Evolutionary conservation across 2,113 vertebrate species (phyloP), one percentile per base, ranked within the genome.

Genomic region (Lophotis ruficrista): DNA sequence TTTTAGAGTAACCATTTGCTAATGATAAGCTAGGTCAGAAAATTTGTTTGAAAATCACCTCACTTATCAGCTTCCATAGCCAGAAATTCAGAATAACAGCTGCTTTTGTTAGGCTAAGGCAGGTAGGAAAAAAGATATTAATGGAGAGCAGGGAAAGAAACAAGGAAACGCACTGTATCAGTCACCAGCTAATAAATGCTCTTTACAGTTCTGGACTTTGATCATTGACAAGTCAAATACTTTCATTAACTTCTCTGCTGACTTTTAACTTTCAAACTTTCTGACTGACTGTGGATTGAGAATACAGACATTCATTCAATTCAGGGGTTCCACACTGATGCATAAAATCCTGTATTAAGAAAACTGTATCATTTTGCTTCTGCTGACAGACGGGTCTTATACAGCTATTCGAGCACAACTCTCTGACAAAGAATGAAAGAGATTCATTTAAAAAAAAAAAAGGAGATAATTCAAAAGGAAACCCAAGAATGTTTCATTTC

Each of bases 401-500:
- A 75, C 12, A 90, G 89, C 86, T 75, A 83, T 78, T 81, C 1
- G 1, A 85, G 89, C 91, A 82, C 83, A 89, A 72, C 88, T 61
- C 76, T 65, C 76, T 87, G 92, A 96, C 96, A 95, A 95, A 96
- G 89, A 94, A 96, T 79, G 81, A 95, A 89, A 96, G 85, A 91
- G 89, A 53, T 84, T 68, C 45, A 65, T 75, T 33, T n/a, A n/a
- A n/a, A n/a, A 85, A 85, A 94, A 58, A 81, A 93, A 58, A 78
- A 21, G 7, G 45, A 88, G 82, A 89, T 48, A 90, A 93, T 77
- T 94, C 93, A 96, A 95, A 96, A 61, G 48, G 90, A 96, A 97
- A 92, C 90, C 53, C 41, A 91, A 95, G 89, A 96, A 90, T 75
- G 90, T 89, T 96, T 96, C 89, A 92, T 96, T 95, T 96, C 69